These are phyloP conservation scores for Nymphalis polychloros DNA, from an alignment of 2,888 invertebrate species.

Conservation along the genomic window DNA sequence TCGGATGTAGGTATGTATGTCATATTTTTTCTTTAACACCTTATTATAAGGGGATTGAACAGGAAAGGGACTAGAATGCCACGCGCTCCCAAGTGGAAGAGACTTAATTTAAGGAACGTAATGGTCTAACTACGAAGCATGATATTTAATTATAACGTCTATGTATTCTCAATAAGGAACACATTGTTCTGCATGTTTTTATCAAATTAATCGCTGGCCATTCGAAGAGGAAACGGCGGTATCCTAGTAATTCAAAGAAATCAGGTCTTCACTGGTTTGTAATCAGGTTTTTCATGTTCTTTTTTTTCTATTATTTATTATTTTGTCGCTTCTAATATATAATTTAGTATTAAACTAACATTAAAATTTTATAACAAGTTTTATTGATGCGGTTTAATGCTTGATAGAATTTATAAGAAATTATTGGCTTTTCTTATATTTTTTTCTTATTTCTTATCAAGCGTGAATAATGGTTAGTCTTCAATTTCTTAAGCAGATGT, in stretches of 20 bases:
- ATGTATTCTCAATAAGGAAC: neutral
- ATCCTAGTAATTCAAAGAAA: slow-evolving; percentile 8
- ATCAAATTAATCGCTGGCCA: neutral
- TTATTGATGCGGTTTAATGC: no score
- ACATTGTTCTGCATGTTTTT: neutral
- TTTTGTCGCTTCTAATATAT: neutral
- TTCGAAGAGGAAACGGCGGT: slow-evolving; percentile 11
- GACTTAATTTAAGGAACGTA: slow-evolving; percentile 42
- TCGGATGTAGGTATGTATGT: neutral
- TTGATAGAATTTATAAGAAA: no score
- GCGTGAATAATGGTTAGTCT: slow-evolving; percentile 20
- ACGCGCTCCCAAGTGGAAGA: slow-evolving; percentile 67
- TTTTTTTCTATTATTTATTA: neutral
- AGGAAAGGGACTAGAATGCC: slow-evolving; percentile 59
- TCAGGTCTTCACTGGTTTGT: slow-evolving; percentile 13
- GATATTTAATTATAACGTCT: neutral
- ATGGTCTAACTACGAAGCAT: neutral
- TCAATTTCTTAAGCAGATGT: slow-evolving; percentile 17
- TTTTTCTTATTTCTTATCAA: slow-evolving; percentile 2
- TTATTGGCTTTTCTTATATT: neutral
- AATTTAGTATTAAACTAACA: neutral
- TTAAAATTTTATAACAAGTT: no score
- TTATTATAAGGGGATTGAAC: slow-evolving; percentile 44
- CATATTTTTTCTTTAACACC: slow-evolving; percentile 10
- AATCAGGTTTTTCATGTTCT: slow-evolving; percentile 7